Percentiles rank a stretch among this genome's conserved stretches.
Conservation (phyloP, 1,140 invertebrate species). For the Drosophila sechellia region DNA sequence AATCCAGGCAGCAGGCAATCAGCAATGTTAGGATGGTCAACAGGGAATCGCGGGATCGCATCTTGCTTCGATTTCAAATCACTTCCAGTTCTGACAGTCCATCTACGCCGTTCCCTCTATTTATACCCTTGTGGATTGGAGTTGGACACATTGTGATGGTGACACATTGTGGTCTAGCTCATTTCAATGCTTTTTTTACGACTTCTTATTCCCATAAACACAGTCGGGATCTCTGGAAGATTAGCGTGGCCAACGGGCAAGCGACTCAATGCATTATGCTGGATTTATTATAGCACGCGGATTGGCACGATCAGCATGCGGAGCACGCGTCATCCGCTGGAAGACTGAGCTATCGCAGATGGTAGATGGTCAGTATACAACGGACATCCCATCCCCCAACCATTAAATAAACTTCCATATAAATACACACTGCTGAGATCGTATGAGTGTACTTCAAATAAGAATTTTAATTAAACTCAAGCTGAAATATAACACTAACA, state of each 20-base stretch:
- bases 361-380: conserved; percentile 12
- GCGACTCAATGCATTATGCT: conserved; percentile 63
- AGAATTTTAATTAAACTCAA: not conserved
- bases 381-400: conserved; percentile 32
- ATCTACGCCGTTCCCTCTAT: conserved; percentile 56
- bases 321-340: conserved; percentile 49
- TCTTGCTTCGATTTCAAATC: conserved; percentile 41
- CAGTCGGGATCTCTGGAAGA: conserved; percentile 58
- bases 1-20: conserved; percentile 31
- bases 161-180: conserved; percentile 65
- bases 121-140: conserved; percentile 60
- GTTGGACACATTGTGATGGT: conserved; percentile 22
- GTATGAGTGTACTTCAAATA: not conserved
- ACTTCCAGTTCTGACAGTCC: conserved; percentile 39
- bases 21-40: conserved; percentile 34
- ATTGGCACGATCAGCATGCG: conserved; percentile 53
- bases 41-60: conserved; percentile 33
- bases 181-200: conserved; percentile 49
- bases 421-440: not conserved
- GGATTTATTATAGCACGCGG: conserved; percentile 55
- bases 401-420: conserved; percentile 7
- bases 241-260: conserved; percentile 56
- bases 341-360: conserved; percentile 17
- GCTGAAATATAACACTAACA: too few relatives aligned
- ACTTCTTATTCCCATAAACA: conserved; percentile 44